phyloP scores from a whole-genome alignment of 1,140 invertebrate genomes.

The Drosophila saltans region DNA sequence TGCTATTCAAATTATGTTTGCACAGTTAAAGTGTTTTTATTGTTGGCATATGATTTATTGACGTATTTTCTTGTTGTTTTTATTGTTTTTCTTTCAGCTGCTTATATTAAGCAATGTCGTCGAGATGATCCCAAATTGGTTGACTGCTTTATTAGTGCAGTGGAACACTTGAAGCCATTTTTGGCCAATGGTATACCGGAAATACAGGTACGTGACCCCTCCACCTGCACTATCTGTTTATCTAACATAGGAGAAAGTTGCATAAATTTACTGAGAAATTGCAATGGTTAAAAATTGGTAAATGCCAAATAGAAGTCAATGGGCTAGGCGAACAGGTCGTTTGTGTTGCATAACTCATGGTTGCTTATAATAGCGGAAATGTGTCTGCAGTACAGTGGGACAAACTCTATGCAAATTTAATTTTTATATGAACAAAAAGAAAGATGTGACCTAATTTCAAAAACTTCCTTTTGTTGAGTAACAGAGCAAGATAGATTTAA shows the following conservation, averaged over 20 bases:
- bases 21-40: constrained; percentile 32
- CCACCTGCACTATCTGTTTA: constrained; percentile 3
- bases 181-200: constrained; percentile 87
- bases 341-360: constrained; percentile 46
- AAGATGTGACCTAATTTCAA: too few relatives aligned
- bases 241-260: constrained; percentile 52
- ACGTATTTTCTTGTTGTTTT: constrained; percentile 9
- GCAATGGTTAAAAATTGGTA: background rate
- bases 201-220: constrained; percentile 82
- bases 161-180: constrained; percentile 88
- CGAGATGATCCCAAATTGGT: constrained; percentile 86
- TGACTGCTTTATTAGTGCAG: constrained; percentile 86
- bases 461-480: too few relatives aligned
- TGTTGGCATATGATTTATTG: constrained; percentile 1
- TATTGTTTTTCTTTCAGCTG: constrained; percentile 84
- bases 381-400: constrained; percentile 28
- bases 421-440: too few relatives aligned
- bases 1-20: constrained; percentile 25
- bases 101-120: constrained; percentile 88
- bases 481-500: too few relatives aligned
- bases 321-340: constrained; percentile 37
- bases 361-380: constrained; percentile 23
- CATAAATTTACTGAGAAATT: constrained; percentile 47
- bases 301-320: constrained; percentile 48
- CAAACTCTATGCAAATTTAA: background rate